Conservation (phyloP, 2,113 vertebrate genomes). For the Seriola quinqueradiata region DNA sequence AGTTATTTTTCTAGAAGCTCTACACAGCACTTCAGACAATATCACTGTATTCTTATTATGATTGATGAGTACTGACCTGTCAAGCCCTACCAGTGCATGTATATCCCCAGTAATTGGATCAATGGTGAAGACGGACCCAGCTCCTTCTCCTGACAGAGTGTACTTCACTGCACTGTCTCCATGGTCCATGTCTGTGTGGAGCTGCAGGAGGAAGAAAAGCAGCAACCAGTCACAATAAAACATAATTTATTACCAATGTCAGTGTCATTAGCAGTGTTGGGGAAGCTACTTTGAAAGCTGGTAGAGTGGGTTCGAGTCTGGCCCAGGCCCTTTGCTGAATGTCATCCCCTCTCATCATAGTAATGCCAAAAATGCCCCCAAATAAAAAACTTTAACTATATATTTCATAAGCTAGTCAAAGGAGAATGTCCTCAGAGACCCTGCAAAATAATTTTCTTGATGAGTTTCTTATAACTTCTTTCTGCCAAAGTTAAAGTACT, state of each 20-base stretch:
- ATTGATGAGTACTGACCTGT: slow-evolving; percentile 76
- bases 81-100: slow-evolving; percentile 92
- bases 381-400: too few relatives aligned
- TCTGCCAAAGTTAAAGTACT: too few relatives aligned
- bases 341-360: too few relatives aligned
- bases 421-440: too few relatives aligned
- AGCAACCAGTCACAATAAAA: slow-evolving; percentile 13
- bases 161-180: slow-evolving; percentile 93
- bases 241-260: neutral
- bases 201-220: slow-evolving; percentile 76
- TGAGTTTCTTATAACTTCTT: too few relatives aligned
- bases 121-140: slow-evolving; percentile 93
- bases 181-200: slow-evolving; percentile 95
- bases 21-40: neutral
- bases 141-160: slow-evolving; percentile 94
- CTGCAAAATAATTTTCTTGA: too few relatives aligned
- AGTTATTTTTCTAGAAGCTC: too few relatives aligned
- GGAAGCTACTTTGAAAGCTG: too few relatives aligned
- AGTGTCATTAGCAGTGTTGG: neutral
- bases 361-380: too few relatives aligned
- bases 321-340: too few relatives aligned
- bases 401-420: too few relatives aligned
- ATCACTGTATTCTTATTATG: neutral
- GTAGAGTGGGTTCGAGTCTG: too few relatives aligned
- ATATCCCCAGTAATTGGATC: slow-evolving; percentile 96